A percentile compares a stretch with the other conserved stretches of the same genome.
Evolutionary conservation across 2,113 vertebrate genomes (phyloP).

Genomic region (Ctenodactylus gundi): DNA sequence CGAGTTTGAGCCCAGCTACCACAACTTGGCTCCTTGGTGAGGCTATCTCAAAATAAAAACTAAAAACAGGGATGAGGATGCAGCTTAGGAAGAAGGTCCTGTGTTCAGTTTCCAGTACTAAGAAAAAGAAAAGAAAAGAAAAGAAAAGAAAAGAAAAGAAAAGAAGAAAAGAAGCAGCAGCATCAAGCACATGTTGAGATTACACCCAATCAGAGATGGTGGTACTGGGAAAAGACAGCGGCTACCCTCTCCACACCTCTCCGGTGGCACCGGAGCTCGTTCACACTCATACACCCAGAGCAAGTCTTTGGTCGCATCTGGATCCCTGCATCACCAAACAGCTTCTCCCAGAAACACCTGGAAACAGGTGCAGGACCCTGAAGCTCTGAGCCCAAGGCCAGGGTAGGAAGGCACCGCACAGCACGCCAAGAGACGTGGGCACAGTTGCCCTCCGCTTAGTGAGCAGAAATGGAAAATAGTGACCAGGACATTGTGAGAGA

Average conservation of each 20-base stretch:
- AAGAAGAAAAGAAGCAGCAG: no score
- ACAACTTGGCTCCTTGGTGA: neutral
- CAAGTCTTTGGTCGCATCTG: neutral
- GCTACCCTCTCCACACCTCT: neutral
- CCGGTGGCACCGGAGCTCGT: neutral
- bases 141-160: no score
- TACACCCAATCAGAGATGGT: neutral
- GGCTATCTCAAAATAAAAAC: neutral
- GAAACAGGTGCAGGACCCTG: no score
- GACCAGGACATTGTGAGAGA: neutral
- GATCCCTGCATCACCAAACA: neutral
- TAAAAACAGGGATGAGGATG: neutral
- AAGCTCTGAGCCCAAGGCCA: accelerated
- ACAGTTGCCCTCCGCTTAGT: neutral
- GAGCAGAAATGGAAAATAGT: neutral
- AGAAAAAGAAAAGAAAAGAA: no score
- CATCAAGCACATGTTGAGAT: neutral
- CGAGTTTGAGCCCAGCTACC: neutral
- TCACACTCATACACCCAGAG: neutral
- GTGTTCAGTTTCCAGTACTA: neutral
- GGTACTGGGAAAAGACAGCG: neutral
- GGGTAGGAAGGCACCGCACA: neutral
- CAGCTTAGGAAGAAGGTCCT: neutral
- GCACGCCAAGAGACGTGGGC: no score
- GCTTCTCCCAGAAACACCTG: neutral